These are phyloP conservation scores for Seriola dumerili DNA, from an alignment of 2,113 vertebrate genomes.

Conservation along the genomic window DNA sequence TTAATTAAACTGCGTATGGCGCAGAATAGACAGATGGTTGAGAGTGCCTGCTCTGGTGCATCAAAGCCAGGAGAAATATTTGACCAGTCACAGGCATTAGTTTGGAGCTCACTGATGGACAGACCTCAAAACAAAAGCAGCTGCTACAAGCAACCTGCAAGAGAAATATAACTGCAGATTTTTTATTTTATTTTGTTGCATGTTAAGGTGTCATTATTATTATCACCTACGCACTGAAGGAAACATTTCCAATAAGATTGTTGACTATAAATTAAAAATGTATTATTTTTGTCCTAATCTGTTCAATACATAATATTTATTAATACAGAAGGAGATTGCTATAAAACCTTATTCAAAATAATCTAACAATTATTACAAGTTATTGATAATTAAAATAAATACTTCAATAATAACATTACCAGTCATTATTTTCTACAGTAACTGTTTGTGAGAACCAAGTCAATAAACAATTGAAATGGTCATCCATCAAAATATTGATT, in stretches of 20 bases:
- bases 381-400: neutral
- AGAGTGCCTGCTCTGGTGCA: neutral
- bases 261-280: neutral
- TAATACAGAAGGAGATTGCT: neutral
- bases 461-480: neutral
- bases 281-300: neutral
- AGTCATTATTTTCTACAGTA: neutral
- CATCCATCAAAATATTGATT: neutral
- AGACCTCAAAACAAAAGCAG: neutral
- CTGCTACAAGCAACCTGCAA: neutral
- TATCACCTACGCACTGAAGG: neutral
- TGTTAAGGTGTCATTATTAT: neutral
- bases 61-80: neutral
- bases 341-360: neutral
- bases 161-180: neutral
- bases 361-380: neutral
- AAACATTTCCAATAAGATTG: neutral
- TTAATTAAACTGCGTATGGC: too few relatives aligned
- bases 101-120: too few relatives aligned
- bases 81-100: neutral
- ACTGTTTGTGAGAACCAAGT: neutral
- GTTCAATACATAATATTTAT: too few relatives aligned
- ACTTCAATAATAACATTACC: neutral
- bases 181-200: neutral
- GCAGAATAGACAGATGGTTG: neutral